Base-by-base conservation (phyloP, 2,113 vertebrate species). In the Phycodurus eques region DNA sequence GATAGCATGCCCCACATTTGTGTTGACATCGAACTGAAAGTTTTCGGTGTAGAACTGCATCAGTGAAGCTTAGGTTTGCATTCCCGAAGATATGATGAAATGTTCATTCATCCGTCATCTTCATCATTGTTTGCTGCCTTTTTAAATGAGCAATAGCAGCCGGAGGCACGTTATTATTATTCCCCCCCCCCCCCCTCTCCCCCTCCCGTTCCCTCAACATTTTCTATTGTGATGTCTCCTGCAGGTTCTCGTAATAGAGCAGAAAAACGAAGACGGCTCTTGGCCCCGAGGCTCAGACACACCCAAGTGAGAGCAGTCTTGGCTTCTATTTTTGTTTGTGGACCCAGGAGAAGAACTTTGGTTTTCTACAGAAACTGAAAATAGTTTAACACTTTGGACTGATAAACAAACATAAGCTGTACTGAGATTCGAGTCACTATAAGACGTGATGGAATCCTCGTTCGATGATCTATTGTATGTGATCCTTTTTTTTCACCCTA, bases 191-290 rank as follows among this genome's bases (percentile, higher is more conserved):
- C 49, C 5, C 15, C 17, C 49, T 20, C 17, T 19, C 7, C 47
- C 5, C 47, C 47, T 2, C 33, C 31, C 31, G 6, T 33, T 17
- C 19, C 42, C 12, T 54, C 64, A 68, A 31, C 61, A 1, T 82
- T 57, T 73, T 53, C 75, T 22, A 56, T 67, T 76, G 3, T 82
- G 8, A 17, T 11, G 4, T 83, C 77, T 70, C 69, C 79, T 65
- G 22, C 92, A 99, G 98, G 93, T 99, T 75, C 94, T 99, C 51
- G 97, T 99, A 74, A 99, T 99, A 93, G 98, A 99, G 89, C 96
- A 98, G 93, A 98, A 96, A 93, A 98, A 94, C 67, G 95, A 96
- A 88, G 97, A 99, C 56, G 98, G 98, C 88, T 87, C 96, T 0
- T 99, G 98, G 98, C 97, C 98, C 74, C 93, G 96, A 91, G 95